Base-by-base conservation (phyloP, 2,113 vertebrate genomes). In the Uria lomvia region DNA sequence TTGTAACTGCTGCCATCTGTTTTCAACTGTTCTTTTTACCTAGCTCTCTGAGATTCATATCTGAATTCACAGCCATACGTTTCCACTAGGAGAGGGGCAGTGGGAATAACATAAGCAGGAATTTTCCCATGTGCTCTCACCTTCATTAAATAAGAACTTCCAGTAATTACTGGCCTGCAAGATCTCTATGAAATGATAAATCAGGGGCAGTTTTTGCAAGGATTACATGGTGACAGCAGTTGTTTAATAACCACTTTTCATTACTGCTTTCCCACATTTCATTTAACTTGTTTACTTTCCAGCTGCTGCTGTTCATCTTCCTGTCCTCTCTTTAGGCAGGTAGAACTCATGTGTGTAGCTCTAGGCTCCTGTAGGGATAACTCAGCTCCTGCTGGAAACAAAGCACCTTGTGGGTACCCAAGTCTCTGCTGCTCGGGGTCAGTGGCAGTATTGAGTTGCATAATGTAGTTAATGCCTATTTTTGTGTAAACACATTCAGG, bases 1-100 rank as follows among this genome's bases (percentile, higher is more conserved):
- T 98, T 98, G 97, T 97, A 98, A 98, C 98, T 98, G 94, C 96
- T 97, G 97, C 98, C 98, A 98, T 98, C 98, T 98, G 98, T 98
- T 98, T 98, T 96, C 96, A 96, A 98, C 97, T 98, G 98, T 98
- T 98, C 98, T 98, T 98, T 98, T 98, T 98, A 98, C 97, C 97
- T 97, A 97, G 63, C 95, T 97, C 90, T 96, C 94, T 92, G 89
- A 95, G 95, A 97, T 95, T 97, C 84, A 86, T 95, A 86, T 97
- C 95, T 96, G 97, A 97, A 97, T 97, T 97, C 97, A 94, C 55
- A 89, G 94, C 94, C 91, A 71, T 50, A 92, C 43, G 0, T 92
- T 96, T 94, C 68, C 77, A 85, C 60, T 38, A 94, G 47, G 84
- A 95, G 67, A 79, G 70, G 49, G 71, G 27, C 91, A 88, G 56